Evolutionary conservation across 64 coral and sea anemone genomes (phyloP).

Genomic region (Acropora yongei): DNA sequence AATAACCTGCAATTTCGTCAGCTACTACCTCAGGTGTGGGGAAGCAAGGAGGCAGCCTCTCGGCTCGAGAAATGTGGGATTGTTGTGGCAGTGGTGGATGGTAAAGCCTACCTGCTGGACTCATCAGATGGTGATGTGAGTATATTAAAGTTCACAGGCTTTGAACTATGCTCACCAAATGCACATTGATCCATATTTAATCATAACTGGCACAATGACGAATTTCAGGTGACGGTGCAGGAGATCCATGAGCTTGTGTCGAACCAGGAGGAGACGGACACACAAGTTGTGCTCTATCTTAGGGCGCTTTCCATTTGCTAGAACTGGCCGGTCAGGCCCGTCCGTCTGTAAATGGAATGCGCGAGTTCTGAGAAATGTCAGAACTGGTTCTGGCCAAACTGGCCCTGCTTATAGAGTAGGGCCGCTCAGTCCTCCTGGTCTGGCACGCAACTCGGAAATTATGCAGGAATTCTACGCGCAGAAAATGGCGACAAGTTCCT

Average conservation of each 20-base stretch:
- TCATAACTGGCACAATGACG: conserved; percentile 37
- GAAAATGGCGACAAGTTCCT: no score
- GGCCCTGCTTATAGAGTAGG: no score
- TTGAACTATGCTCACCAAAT: not conserved
- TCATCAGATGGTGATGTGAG: conserved; percentile 46
- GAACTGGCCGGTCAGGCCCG: no score
- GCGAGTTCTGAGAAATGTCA: no score
- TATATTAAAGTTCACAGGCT: conserved; percentile 30
- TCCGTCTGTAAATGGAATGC: no score
- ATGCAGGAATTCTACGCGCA: no score
- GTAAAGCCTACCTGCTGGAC: conserved; percentile 44
- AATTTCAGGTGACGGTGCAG: not conserved
- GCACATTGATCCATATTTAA: conserved; percentile 10
- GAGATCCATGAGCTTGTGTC: conserved; percentile 42
- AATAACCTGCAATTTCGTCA: conserved; percentile 57
- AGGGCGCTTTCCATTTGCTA: no score
- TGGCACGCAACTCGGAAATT: no score
- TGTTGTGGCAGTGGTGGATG: conserved; percentile 50
- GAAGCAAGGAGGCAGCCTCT: conserved; percentile 28
- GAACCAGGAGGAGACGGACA: conserved; percentile 52
- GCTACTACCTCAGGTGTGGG: conserved; percentile 46
- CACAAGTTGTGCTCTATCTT: no score
- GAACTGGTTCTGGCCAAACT: no score
- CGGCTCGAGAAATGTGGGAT: conserved; percentile 23
- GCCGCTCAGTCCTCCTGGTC: no score